phyloP scores from a whole-genome alignment of 2,113 vertebrate species.

The Rutilus rutilus region DNA sequence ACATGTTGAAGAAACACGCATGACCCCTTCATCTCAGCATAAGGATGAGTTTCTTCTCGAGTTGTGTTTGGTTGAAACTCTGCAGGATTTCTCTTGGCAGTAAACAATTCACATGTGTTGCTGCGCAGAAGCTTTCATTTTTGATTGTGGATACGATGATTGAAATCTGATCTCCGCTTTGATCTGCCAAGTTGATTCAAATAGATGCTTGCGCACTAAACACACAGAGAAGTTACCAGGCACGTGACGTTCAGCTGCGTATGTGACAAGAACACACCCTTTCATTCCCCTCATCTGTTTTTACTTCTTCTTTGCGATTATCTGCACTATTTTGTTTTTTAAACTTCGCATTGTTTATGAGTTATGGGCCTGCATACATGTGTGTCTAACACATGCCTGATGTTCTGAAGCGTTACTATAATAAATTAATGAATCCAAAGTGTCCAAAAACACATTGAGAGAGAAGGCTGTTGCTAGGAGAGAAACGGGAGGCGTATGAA shows the following conservation, averaged over 20 bases:
- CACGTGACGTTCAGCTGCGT: constrained; percentile 3
- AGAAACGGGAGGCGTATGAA: constrained; percentile 12
- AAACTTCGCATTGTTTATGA: constrained; percentile 45
- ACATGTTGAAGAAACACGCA: background rate
- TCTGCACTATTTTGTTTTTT: constrained; percentile 20
- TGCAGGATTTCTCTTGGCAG: constrained; percentile 16
- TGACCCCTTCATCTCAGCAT: background rate
- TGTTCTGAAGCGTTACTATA: constrained; percentile 42
- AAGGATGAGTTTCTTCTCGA: background rate
- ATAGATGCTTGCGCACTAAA: background rate
- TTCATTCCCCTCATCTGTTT: constrained; percentile 43
- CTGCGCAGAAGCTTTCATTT: background rate
- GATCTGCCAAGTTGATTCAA: background rate
- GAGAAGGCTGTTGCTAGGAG: constrained; percentile 4
- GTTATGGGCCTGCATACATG: constrained; percentile 37
- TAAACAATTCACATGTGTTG: background rate
- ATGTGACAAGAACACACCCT: constrained; percentile 39
- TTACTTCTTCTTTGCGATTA: constrained; percentile 21
- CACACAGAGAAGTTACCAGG: background rate
- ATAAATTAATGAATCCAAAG: constrained; percentile 47
- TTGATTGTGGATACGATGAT: background rate
- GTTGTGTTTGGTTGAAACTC: background rate
- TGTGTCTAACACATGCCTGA: constrained; percentile 49
- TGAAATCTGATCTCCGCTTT: constrained; percentile 16
- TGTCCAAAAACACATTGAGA: constrained; percentile 37